Conservation (phyloP, 2,797 vertebrate genomes). For the Premnoplex brunnescens region DNA sequence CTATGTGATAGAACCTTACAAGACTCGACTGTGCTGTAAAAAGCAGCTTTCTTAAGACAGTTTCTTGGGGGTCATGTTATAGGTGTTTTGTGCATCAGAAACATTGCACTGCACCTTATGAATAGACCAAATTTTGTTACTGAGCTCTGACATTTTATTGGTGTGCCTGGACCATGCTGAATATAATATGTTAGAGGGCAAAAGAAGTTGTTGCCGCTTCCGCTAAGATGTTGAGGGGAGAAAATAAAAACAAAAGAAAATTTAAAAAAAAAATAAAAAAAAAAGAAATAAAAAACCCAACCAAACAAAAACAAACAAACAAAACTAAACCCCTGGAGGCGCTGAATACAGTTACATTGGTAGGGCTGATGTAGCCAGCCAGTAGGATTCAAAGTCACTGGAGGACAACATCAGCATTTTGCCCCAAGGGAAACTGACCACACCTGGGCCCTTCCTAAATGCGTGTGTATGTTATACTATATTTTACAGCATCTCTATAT, state of each 20-base stretch:
- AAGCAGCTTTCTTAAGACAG: background rate
- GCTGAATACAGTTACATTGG: background rate
- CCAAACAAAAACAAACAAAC: no score
- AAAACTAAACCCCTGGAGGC: rapidly evolving
- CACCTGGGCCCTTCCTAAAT: background rate
- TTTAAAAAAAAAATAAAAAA: background rate
- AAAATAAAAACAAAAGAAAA: background rate
- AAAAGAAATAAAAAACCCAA: no score
- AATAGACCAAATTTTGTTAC: background rate
- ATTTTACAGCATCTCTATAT: background rate
- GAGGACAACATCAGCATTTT: background rate
- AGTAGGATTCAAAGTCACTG: background rate
- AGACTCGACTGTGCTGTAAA: background rate
- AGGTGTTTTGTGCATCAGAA: background rate
- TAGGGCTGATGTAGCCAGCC: background rate
- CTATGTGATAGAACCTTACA: background rate
- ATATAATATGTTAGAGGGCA: background rate
- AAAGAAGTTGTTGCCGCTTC: background rate
- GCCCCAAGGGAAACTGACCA: background rate
- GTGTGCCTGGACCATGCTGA: background rate
- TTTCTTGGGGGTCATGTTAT: background rate
- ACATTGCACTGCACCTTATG: background rate
- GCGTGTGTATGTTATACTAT: background rate
- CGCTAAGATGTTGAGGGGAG: background rate
- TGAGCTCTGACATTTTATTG: background rate